Evolutionary conservation across 2,797 vertebrate genomes (phyloP).

Genomic region (Coendou prehensilis): DNA sequence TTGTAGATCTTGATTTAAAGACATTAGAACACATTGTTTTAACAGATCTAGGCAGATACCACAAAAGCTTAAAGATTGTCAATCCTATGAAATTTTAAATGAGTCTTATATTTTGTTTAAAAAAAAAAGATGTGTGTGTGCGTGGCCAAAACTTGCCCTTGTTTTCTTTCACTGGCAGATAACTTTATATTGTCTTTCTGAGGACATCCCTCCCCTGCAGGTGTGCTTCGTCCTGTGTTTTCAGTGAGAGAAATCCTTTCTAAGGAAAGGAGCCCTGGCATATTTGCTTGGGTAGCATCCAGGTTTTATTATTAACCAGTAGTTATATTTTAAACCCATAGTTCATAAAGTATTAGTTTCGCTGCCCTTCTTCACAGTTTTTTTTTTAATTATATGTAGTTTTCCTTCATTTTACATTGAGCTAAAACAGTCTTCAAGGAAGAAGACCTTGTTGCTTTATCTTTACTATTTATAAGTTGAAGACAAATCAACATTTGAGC

Average conservation of each 20-base stretch:
- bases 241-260: slow-evolving; percentile 75
- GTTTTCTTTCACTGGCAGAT: slow-evolving; percentile 71
- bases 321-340: slow-evolving; percentile 72
- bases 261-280: slow-evolving; percentile 75
- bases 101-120: slow-evolving; percentile 72
- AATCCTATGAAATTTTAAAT: slow-evolving; percentile 74
- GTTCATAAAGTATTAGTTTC: slow-evolving; percentile 78
- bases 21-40: slow-evolving; percentile 61
- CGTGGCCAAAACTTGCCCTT: slow-evolving; percentile 73
- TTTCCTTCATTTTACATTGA: slow-evolving; percentile 83
- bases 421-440: slow-evolving; percentile 81
- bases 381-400: slow-evolving; percentile 63
- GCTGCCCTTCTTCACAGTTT: slow-evolving; percentile 78
- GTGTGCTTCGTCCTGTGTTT: slow-evolving; percentile 73
- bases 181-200: slow-evolving; percentile 41
- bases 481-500: slow-evolving; percentile 70
- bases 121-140: slow-evolving; percentile 54
- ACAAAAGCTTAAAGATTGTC: slow-evolving; percentile 65
- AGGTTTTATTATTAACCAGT: slow-evolving; percentile 73
- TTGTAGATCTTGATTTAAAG: slow-evolving; percentile 64
- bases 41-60: slow-evolving; percentile 60
- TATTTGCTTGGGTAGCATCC: slow-evolving; percentile 71
- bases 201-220: slow-evolving; percentile 76
- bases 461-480: slow-evolving; percentile 76
- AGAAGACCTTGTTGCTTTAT: slow-evolving; percentile 82